Evolutionary conservation across 1,140 invertebrate species (phyloP), one percentile per base, ranked within the genome.

Genomic region (Drosophila kepulauana): DNA sequence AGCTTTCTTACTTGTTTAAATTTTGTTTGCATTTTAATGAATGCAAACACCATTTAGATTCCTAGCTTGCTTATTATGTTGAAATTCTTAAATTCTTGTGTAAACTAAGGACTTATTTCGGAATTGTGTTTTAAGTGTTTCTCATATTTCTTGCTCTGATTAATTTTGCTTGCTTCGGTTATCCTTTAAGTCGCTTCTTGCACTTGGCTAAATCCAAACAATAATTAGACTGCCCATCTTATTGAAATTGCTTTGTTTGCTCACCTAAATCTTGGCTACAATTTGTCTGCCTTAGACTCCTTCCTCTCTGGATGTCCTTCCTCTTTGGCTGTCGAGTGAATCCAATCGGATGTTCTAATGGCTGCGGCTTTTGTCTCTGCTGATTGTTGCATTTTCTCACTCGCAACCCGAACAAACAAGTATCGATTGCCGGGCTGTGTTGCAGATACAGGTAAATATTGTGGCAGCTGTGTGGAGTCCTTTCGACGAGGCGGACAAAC

Each of bases 341-440:
- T 62, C 28, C 49, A 49, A 51, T 16, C 64, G 25, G 28, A 16
- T 45, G 54, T 58, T 35, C 28, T 68, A 73, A 68, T 75, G 73
- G 46, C 16, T 70, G 45, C 52, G 58, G 67, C 49, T 56, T 56
- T 57, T 62, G 71, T 41, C 52, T 58, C n/a, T 51, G 46, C 43
- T 28, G 25, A 45, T 73, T 59, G 63, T 58, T 48, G 43, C 70
- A 76, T 61, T 74, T 81, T 61, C 78, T 75, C 80, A 82, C 80
- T 79, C 52, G 2, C 35, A 16, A 7, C n/a, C 70, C 51, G 5
- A 58, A 38, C 33, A 59, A 20, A 67, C 35, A 52, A 15, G 30
- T 69, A 74, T 74, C 57, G 65, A 68, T 68, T 73, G 64, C 7
- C 49, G 3, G 20, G 0, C 20, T 28, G 35, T 49, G 33, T n/a